These are phyloP conservation scores for Pyrocoelia pectoralis DNA, from an alignment of 2,888 invertebrate species.

Conservation along the genomic window DNA sequence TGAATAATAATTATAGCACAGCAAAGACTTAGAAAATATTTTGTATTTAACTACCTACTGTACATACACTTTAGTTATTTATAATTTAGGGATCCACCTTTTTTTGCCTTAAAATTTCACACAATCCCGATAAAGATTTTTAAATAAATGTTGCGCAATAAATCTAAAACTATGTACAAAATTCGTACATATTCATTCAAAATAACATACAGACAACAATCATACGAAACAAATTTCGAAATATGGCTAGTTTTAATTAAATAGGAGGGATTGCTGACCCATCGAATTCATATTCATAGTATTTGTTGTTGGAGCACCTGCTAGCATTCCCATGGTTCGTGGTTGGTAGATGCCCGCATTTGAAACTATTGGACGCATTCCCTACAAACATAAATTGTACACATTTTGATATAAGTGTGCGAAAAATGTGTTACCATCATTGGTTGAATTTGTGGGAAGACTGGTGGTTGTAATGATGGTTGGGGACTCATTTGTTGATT, in stretches of 20 bases:
- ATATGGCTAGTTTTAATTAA: slow-evolving; percentile 48
- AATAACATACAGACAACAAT: slow-evolving; percentile 22
- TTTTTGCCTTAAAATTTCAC: not conserved
- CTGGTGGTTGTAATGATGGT: slow-evolving; percentile 47
- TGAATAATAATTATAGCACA: no score
- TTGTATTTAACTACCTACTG: slow-evolving; percentile 11
- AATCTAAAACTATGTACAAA: slow-evolving; percentile 22
- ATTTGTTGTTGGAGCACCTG: slow-evolving; percentile 47
- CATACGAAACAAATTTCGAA: slow-evolving; percentile 20
- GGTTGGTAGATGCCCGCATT: slow-evolving; percentile 51
- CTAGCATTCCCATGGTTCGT: slow-evolving; percentile 47
- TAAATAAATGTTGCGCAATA: not conserved
- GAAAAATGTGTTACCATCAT: slow-evolving; percentile 47
- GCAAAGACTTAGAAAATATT: slow-evolving; percentile 15
- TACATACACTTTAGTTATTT: slow-evolving; percentile 20
- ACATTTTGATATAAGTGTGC: not conserved
- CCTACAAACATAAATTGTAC: slow-evolving; percentile 43
- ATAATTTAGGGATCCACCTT: not conserved
- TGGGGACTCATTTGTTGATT: slow-evolving; percentile 58
- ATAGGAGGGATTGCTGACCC: slow-evolving; percentile 55
- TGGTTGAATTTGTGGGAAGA: slow-evolving; percentile 54
- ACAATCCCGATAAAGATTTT: not conserved
- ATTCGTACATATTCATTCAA: slow-evolving; percentile 25
- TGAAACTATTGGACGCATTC: slow-evolving; percentile 53
- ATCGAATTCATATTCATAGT: slow-evolving; percentile 46